Conservation (phyloP, 2,888 invertebrate genomes). For the Tillus elongatus region DNA sequence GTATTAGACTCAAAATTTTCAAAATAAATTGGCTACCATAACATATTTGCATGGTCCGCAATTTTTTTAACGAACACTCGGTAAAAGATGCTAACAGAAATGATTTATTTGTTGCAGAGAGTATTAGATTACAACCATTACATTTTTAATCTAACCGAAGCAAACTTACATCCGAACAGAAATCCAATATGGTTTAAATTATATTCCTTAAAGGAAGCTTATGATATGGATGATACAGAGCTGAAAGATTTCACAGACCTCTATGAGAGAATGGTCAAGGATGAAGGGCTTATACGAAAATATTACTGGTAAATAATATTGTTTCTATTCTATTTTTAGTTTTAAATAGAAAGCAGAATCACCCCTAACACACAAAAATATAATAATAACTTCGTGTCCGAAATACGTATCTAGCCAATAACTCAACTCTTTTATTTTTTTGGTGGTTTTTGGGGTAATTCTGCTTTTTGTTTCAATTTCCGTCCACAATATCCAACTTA, state of each 20-base stretch:
- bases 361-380: too few relatives aligned
- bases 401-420: too few relatives aligned
- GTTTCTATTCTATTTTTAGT: conserved; percentile 27
- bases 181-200: conserved; percentile 66
- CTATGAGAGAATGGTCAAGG: conserved; percentile 48
- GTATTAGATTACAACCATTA: conserved; percentile 61
- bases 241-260: conserved; percentile 54
- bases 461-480: too few relatives aligned
- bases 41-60: too few relatives aligned
- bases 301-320: conserved; percentile 37
- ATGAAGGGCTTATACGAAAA: conserved; percentile 43
- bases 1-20: too few relatives aligned
- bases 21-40: too few relatives aligned
- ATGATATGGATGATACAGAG: conserved; percentile 51
- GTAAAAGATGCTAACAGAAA: too few relatives aligned
- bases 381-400: conserved; percentile 10
- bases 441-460: too few relatives aligned
- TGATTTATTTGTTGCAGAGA: conserved; percentile 41
- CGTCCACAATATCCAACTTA: too few relatives aligned
- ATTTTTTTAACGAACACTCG: too few relatives aligned
- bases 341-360: conserved; percentile 8
- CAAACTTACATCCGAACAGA: conserved; percentile 49
- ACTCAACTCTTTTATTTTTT: too few relatives aligned
- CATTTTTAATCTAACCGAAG: conserved; percentile 65
- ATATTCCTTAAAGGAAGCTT: conserved; percentile 63